Percentiles rank a stretch among this genome's conserved stretches.
These are phyloP conservation scores for Telenomus remus DNA, from an alignment of 1,140 invertebrate species.

Conservation along the genomic window DNA sequence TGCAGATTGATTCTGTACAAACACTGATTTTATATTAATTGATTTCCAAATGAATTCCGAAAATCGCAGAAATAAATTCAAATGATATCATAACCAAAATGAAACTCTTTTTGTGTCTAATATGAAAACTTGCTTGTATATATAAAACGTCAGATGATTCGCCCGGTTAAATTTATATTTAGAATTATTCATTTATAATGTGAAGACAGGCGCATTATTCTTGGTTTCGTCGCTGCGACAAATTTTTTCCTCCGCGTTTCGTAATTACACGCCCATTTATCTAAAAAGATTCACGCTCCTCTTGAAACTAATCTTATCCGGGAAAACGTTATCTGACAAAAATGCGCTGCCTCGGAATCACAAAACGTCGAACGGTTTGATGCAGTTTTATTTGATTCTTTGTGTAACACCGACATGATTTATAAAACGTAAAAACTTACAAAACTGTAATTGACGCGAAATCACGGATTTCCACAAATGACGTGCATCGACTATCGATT, in stretches of 20 bases:
- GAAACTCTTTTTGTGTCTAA: no score
- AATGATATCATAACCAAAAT: no score
- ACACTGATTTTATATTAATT: no score
- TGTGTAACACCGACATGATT: constrained; percentile 21
- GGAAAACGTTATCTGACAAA: not conserved
- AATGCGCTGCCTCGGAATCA: not conserved
- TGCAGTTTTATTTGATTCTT: constrained; percentile 50
- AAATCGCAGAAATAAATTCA: no score
- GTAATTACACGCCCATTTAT: not conserved
- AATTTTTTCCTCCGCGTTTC: not conserved
- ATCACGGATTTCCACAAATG: constrained; percentile 58
- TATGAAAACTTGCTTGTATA: no score
- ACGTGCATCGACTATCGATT: constrained; percentile 60
- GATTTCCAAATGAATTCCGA: no score
- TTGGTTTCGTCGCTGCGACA: not conserved
- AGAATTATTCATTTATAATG: no score
- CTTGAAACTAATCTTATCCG: not conserved
- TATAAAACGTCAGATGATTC: no score
- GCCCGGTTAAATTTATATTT: no score
- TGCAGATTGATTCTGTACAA: no score
- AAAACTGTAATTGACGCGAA: constrained; percentile 59
- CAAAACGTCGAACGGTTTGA: constrained; percentile 24
- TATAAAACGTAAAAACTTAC: constrained; percentile 56
- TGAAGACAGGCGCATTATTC: no score
- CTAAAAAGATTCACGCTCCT: constrained; percentile 1